Conservation (phyloP, 2,888 invertebrate genomes). For the Archips xylosteana region DNA sequence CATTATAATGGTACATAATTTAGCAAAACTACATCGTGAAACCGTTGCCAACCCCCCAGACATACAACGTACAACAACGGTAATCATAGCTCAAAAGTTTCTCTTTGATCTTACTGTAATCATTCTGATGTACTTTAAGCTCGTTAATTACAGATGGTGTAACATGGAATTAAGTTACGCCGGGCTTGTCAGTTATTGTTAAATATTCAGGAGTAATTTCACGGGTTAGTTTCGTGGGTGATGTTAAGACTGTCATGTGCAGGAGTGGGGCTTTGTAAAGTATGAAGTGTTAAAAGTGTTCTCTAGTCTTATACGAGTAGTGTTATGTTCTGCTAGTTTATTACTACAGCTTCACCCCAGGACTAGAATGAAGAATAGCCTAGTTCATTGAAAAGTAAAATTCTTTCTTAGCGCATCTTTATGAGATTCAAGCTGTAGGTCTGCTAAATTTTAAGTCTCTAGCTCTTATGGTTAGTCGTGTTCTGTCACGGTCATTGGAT, state of each 20-base stretch:
- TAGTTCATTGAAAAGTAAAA: too few relatives aligned
- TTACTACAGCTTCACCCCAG: too few relatives aligned
- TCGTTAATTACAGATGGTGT: constrained; percentile 38
- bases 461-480: too few relatives aligned
- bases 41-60: not conserved
- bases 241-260: constrained; percentile 6
- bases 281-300: too few relatives aligned
- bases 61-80: not conserved
- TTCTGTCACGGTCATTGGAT: too few relatives aligned
- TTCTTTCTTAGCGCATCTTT: too few relatives aligned
- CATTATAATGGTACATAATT: not conserved
- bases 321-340: too few relatives aligned
- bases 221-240: not conserved
- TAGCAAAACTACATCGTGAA: not conserved
- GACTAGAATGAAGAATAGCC: too few relatives aligned
- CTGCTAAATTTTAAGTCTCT: too few relatives aligned
- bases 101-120: constrained; percentile 36
- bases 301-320: too few relatives aligned
- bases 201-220: constrained; percentile 22
- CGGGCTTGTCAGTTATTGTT: constrained; percentile 39
- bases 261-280: not conserved
- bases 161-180: constrained; percentile 29
- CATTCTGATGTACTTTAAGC: constrained; percentile 36
- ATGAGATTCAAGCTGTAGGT: too few relatives aligned
- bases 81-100: constrained; percentile 31